These are phyloP conservation scores for Rhysida immarginata DNA, from an alignment of 1,140 invertebrate genomes.

Conservation along the genomic window DNA sequence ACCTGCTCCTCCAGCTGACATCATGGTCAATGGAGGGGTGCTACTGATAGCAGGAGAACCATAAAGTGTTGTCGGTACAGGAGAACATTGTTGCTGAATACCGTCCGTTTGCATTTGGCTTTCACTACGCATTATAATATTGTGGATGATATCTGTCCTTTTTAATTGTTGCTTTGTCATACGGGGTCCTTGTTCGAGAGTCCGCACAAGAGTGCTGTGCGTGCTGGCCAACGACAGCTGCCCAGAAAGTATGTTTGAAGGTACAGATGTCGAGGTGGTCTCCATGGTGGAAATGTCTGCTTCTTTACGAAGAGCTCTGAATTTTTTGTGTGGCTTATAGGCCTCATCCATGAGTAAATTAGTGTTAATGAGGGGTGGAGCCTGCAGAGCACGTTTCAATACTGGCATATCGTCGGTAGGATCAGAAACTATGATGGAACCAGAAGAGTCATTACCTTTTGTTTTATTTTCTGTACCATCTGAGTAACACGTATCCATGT, in stretches of 20 bases:
- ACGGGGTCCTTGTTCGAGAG: conserved; percentile 68
- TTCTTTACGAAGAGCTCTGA: conserved; percentile 52
- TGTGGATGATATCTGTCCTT: conserved; percentile 72
- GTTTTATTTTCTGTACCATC: too few species aligned
- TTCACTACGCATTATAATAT: conserved; percentile 65
- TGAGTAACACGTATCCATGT: too few species aligned
- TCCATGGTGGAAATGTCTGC: conserved; percentile 21
- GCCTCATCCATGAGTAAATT: conserved; percentile 84
- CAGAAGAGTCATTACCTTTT: conserved; percentile 37
- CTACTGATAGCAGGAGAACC: neutral
- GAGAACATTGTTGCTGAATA: too few species aligned
- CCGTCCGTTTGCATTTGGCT: neutral
- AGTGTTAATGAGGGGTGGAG: conserved; percentile 73
- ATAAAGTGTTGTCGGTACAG: conserved; percentile 7
- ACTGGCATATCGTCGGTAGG: conserved; percentile 81
- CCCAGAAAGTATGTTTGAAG: conserved; percentile 7
- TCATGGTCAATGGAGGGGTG: neutral
- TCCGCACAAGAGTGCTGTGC: conserved; percentile 70
- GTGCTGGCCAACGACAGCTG: conserved; percentile 50
- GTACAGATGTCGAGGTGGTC: conserved; percentile 7
- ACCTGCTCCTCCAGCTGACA: neutral
- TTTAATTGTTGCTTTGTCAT: conserved; percentile 79
- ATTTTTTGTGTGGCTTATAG: conserved; percentile 89
- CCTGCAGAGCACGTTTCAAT: conserved; percentile 74
- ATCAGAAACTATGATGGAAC: neutral